These are phyloP conservation scores for Thrips palmi DNA, from an alignment of 1,140 invertebrate genomes.

Conservation along the genomic window DNA sequence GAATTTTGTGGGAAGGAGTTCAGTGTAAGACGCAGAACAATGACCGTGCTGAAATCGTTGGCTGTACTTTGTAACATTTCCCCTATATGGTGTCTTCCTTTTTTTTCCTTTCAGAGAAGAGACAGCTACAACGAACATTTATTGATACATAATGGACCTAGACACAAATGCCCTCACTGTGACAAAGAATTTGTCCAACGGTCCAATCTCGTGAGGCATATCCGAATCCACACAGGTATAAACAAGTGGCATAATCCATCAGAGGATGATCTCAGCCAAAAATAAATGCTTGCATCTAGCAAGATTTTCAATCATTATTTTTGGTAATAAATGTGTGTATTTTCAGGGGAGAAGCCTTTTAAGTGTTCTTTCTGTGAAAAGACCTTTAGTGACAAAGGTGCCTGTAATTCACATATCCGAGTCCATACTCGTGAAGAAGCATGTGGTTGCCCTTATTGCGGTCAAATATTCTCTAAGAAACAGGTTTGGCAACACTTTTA, in stretches of 20 bases:
- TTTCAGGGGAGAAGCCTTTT: slow-evolving; percentile 30
- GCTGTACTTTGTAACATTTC: too few relatives aligned
- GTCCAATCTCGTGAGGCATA: slow-evolving; percentile 33
- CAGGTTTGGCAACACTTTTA: slow-evolving; percentile 13
- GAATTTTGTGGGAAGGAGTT: slow-evolving; percentile 17
- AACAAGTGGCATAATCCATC: neutral
- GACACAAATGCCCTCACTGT: slow-evolving; percentile 33
- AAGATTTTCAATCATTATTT: neutral
- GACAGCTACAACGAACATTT: slow-evolving; percentile 34
- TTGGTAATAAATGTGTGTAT: slow-evolving; percentile 1
- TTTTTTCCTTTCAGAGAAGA: slow-evolving; percentile 23
- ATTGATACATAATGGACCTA: slow-evolving; percentile 30
- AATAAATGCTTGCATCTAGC: neutral
- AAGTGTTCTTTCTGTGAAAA: slow-evolving; percentile 29
- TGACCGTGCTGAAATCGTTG: too few relatives aligned
- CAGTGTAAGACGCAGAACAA: slow-evolving; percentile 14
- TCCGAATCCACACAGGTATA: slow-evolving; percentile 28
- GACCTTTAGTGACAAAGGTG: slow-evolving; percentile 33
- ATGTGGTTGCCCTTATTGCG: slow-evolving; percentile 30
- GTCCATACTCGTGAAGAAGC: slow-evolving; percentile 30
- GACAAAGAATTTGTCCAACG: slow-evolving; percentile 33
- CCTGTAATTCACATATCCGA: slow-evolving; percentile 31
- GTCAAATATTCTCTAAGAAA: slow-evolving; percentile 27
- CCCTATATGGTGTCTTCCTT: too few relatives aligned
- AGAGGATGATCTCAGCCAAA: neutral